Percentiles rank a stretch among this genome's conserved stretches.
Evolutionary conservation across 2,797 vertebrate genomes (phyloP).

Genomic region (Chaetophractus vellerosus): DNA sequence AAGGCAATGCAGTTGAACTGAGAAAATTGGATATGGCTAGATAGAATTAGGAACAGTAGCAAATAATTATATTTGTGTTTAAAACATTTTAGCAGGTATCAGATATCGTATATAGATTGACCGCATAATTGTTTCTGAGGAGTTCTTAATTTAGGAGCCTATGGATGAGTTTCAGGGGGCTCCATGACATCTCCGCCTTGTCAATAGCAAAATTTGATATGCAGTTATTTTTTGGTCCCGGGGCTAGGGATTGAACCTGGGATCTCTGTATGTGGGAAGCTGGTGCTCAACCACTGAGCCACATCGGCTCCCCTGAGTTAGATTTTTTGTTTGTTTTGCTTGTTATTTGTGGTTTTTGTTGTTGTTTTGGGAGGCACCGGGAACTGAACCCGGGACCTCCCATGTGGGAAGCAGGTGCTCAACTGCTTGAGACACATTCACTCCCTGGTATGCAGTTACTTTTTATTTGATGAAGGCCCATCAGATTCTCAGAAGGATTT

Average conservation of each 20-base stretch:
- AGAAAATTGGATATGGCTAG: too few relatives aligned
- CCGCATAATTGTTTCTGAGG: background rate
- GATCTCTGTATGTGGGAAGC: too few relatives aligned
- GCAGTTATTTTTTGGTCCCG: background rate
- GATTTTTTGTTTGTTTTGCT: too few relatives aligned
- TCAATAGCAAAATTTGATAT: background rate
- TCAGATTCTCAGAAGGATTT: background rate
- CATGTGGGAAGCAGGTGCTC: too few relatives aligned
- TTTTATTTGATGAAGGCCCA: background rate
- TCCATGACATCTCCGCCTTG: background rate
- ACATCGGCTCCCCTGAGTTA: too few relatives aligned
- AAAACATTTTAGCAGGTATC: background rate
- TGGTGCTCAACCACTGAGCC: too few relatives aligned
- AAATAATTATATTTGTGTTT: conserved; percentile 18
- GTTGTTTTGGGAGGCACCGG: too few relatives aligned
- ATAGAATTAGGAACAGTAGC: too few relatives aligned
- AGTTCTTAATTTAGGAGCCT: background rate
- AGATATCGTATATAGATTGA: background rate
- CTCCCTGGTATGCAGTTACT: background rate
- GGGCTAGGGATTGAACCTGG: background rate
- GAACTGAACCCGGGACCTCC: too few relatives aligned
- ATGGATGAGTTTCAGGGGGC: background rate
- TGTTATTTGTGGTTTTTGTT: too few relatives aligned
- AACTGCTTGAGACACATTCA: too few relatives aligned
- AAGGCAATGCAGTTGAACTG: too few relatives aligned